phyloP scores from a whole-genome alignment of 2,113 vertebrate genomes.

The Rhynchopsitta pachyrhyncha region DNA sequence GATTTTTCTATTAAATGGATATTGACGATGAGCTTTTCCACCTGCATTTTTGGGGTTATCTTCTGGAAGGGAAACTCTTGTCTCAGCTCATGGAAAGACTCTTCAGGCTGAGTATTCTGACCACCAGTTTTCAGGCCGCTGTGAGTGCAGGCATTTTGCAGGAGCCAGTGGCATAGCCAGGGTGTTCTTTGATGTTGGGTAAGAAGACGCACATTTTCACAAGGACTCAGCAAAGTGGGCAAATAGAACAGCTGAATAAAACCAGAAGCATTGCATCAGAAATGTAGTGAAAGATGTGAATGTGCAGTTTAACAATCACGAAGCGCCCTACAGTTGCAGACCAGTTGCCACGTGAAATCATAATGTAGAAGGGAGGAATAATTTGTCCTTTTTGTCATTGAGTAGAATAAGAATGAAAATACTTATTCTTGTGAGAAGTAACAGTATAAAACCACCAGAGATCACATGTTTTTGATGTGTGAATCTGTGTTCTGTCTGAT shows the following conservation, averaged over 20 bases:
- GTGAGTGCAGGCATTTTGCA: not conserved
- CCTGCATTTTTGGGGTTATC: conserved; percentile 27
- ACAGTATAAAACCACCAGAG: not conserved
- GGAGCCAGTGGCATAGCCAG: not conserved
- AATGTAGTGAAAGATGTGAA: not conserved
- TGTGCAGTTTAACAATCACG: not conserved
- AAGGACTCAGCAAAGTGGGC: not conserved
- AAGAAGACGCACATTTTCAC: not conserved
- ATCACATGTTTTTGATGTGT: not conserved
- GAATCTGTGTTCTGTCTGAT: not conserved
- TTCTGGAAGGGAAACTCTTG: not conserved
- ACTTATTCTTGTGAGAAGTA: not conserved
- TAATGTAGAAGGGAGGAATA: not conserved
- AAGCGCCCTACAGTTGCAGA: not conserved
- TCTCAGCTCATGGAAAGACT: not conserved
- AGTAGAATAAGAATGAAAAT: not conserved
- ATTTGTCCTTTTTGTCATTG: not conserved
- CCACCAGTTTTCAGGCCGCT: not conserved
- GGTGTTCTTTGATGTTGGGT: not conserved
- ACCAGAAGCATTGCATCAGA: not conserved
- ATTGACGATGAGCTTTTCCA: not conserved
- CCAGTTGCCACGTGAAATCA: not conserved
- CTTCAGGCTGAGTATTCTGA: not conserved
- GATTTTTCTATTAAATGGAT: conserved; percentile 61
- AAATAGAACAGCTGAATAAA: not conserved